phyloP scores from a whole-genome alignment of 2,888 invertebrate genomes.

The Branchipolynoe longqiensis region DNA sequence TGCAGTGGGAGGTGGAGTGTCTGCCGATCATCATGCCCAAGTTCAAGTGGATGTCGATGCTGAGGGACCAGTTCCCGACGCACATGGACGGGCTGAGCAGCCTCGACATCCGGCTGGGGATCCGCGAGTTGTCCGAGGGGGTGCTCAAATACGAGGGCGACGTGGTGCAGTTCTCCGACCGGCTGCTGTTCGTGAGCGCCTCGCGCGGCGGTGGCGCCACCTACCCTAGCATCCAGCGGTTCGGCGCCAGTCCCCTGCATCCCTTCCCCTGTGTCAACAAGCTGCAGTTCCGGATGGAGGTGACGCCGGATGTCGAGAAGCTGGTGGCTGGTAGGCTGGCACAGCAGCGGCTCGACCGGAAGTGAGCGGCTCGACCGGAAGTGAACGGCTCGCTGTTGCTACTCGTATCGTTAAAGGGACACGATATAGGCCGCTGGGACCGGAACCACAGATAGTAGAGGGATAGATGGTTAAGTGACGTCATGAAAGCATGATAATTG shows the following conservation, averaged over 20 bases:
- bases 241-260: slow-evolving; percentile 63
- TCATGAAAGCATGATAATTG: too few species aligned
- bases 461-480: too few species aligned
- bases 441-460: too few species aligned
- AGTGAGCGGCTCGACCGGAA: neutral
- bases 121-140: slow-evolving; percentile 79
- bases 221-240: slow-evolving; percentile 71
- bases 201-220: slow-evolving; percentile 68
- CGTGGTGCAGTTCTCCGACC: slow-evolving; percentile 76
- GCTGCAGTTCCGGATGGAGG: slow-evolving; percentile 58
- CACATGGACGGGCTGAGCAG: slow-evolving; percentile 77
- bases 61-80: slow-evolving; percentile 76
- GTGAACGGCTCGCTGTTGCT: too few species aligned
- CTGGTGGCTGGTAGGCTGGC: neutral
- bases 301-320: slow-evolving; percentile 59
- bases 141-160: slow-evolving; percentile 79
- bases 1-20: slow-evolving; percentile 79
- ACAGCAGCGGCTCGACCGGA: neutral
- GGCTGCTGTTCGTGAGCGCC: slow-evolving; percentile 78
- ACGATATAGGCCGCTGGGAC: too few species aligned
- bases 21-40: slow-evolving; percentile 76
- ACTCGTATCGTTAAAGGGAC: too few species aligned
- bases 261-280: slow-evolving; percentile 35
- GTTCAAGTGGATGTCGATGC: slow-evolving; percentile 77
- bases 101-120: slow-evolving; percentile 74